Conservation (phyloP, 2,888 invertebrate species). For the Itoplectis maculator region DNA sequence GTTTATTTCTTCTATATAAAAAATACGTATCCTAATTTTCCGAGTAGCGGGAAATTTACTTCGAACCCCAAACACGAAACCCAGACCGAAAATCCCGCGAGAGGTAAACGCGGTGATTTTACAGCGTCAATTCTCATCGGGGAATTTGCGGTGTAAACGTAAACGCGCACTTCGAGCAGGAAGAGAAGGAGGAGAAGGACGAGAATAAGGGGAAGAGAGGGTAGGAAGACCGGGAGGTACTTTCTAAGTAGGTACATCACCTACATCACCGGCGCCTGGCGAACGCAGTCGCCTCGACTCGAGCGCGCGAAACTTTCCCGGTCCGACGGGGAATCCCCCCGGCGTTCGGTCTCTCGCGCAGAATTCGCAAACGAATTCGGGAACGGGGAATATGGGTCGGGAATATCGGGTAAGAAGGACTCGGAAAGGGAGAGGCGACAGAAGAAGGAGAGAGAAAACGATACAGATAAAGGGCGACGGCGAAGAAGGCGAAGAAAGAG, state of each 20-base stretch:
- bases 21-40: no score
- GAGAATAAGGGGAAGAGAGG: no score
- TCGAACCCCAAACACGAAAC: not conserved
- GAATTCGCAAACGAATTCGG: slow-evolving; percentile 62
- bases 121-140: slow-evolving; percentile 1
- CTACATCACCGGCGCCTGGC: slow-evolving; percentile 52
- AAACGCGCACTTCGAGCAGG: slow-evolving; percentile 22
- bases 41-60: not conserved
- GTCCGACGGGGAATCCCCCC: slow-evolving; percentile 33
- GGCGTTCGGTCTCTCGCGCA: slow-evolving; percentile 3
- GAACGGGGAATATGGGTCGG: slow-evolving; percentile 15
- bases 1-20: no score
- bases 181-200: slow-evolving; percentile 25
- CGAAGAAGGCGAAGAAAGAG: not conserved
- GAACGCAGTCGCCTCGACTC: slow-evolving; percentile 38
- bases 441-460: slow-evolving; percentile 28
- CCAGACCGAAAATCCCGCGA: not conserved
- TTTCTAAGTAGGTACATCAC: slow-evolving; percentile 58
- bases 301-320: slow-evolving; percentile 56
- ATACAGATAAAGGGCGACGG: not conserved
- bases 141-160: slow-evolving; percentile 9
- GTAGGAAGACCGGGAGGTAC: slow-evolving; percentile 48
- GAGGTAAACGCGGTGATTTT: not conserved
- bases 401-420: not conserved
- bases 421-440: not conserved